Evolutionary conservation across 37 sponge, comb jelly and placozoan species (phyloP).

Genomic region (Halichondria panicea): DNA sequence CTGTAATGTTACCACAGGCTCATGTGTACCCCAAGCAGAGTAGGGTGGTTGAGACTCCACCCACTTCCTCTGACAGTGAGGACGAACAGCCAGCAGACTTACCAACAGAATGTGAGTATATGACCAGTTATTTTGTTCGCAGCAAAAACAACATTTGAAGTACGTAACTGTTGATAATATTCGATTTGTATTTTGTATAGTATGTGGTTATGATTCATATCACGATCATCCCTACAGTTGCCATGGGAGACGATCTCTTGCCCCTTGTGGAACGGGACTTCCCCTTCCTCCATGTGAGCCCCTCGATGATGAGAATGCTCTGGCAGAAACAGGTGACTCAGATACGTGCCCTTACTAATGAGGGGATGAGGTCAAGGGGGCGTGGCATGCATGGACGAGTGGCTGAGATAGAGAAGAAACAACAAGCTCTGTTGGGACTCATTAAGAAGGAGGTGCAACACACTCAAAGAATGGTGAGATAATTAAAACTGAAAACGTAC

Average conservation of each 20-base stretch:
- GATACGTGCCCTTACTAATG: conserved; percentile 58
- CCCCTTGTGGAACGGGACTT: conserved; percentile 52
- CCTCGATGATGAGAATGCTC: conserved; percentile 48
- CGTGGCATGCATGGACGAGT: neutral
- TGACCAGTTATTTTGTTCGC: no score
- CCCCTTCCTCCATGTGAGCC: conserved; percentile 56
- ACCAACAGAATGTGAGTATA: conserved; percentile 12
- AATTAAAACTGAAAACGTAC: no score
- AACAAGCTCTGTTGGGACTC: conserved; percentile 44
- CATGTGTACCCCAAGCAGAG: neutral
- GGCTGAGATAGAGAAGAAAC: conserved; percentile 40
- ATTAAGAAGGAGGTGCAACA: conserved; percentile 67
- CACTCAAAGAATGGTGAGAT: conserved; percentile 47
- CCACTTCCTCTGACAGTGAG: neutral
- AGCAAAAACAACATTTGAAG: neutral
- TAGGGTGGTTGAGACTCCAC: neutral
- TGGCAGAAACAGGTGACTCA: conserved; percentile 77
- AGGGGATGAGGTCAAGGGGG: neutral
- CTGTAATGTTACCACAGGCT: no score
- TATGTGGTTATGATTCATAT: neutral
- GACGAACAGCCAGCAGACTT: neutral
- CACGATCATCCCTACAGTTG: neutral
- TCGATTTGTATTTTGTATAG: neutral
- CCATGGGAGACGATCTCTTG: conserved; percentile 35
- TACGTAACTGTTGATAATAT: neutral